Evolutionary conservation across 2,888 invertebrate genomes (phyloP), one percentile per base, ranked within the genome.

Genomic region (Hirtodrosophila duncani): DNA sequence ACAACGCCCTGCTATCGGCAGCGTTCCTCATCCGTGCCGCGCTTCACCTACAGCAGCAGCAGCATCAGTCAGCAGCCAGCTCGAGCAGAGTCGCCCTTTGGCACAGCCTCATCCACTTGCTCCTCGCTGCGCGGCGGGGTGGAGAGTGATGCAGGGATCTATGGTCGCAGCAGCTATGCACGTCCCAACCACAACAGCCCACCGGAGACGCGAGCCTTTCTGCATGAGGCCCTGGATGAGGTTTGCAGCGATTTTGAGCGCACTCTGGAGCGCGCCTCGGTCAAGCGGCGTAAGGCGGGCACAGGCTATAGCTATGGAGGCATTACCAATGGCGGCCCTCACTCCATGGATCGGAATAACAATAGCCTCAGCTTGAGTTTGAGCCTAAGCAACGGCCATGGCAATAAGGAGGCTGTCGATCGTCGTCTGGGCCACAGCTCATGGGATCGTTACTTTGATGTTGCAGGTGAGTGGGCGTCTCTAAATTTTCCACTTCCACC

Each of bases 181-280:
- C 56, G 52, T n/a, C 36, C 60, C 6, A 52, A 59, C 24, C 58
- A 49, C 21, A 74, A 81, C 36, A 85, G 85, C 70, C 84, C 86
- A 51, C 85, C 85, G 55, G 87, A 85, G 69, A 83, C 84, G 30
- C 80, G 84, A 26, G 85, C 86, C 53, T 87, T 87, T 60, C 62
- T 87, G 1, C 86, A 81, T 37, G 89, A 89, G 60, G 88, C 87
- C 7, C 87, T 90, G 49, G 88, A 88, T 60, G 89, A 90, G 82
- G 92, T 91, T 46, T 90, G 92, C 49, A 89, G 89, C 44, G 92
- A 93, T 84, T 93, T 93, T 82, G 92, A 93, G 84, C 89, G 90
- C 65, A 91, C 92, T 11, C 85, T 92, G 53, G 90, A 90, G 68
- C 88, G 90, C 46, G 89, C 91, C 33, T 65, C 89, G 80, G 82